Percentiles rank a stretch among this genome's conserved stretches.
Conservation (phyloP, 2,797 vertebrate genomes). For the Halcyon smyrnensis region DNA sequence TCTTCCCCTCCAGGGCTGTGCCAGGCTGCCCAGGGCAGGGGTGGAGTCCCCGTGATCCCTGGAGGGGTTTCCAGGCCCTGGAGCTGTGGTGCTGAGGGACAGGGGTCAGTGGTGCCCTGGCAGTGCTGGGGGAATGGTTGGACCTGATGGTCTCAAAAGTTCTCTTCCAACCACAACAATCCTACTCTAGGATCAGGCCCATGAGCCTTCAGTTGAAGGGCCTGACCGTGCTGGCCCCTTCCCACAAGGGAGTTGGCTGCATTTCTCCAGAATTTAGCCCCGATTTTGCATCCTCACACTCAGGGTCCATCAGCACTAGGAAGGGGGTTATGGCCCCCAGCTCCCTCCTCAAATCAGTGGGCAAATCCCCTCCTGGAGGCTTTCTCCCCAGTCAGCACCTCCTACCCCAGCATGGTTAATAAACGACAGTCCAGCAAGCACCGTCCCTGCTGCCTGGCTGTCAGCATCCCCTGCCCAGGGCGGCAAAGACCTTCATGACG, state of each 20-base stretch:
- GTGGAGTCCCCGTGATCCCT: too few species aligned
- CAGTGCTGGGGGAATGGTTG: too few species aligned
- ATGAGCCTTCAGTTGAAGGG: not conserved
- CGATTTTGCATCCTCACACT: fast-evolving
- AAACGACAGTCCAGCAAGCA: fast-evolving
- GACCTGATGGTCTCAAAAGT: too few species aligned
- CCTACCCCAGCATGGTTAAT: fast-evolving
- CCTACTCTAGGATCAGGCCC: not conserved
- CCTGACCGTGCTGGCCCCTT: not conserved
- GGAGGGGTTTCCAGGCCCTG: too few species aligned
- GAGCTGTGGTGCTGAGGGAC: too few species aligned
- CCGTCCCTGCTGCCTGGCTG: fast-evolving
- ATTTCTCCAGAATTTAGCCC: fast-evolving
- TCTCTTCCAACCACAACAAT: not conserved
- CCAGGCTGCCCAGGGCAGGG: too few species aligned
- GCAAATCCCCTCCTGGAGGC: not conserved
- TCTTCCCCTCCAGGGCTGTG: too few species aligned
- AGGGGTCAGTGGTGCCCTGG: too few species aligned
- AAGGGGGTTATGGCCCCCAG: not conserved
- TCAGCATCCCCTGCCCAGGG: not conserved
- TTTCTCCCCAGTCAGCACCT: fast-evolving
- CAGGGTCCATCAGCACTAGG: not conserved
- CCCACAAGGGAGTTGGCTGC: fast-evolving
- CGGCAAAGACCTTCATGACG: fast-evolving
- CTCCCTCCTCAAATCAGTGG: not conserved